A percentile compares a stretch with the other conserved stretches of the same genome.
Conservation (phyloP, 2,797 vertebrate species). For the Manis crassicaudata region DNA sequence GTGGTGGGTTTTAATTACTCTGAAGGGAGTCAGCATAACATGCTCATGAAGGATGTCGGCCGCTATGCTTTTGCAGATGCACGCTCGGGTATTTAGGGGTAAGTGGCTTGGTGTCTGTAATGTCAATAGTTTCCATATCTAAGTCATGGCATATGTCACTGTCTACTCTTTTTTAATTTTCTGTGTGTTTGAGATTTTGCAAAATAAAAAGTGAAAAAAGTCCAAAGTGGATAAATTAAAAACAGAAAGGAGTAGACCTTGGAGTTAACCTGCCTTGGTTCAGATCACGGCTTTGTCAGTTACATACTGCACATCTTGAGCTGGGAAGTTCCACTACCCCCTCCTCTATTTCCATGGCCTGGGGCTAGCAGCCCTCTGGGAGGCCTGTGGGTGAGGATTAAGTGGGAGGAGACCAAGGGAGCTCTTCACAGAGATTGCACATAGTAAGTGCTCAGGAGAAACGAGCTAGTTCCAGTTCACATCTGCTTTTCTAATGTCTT, state of each 20-base stretch:
- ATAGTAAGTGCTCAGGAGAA: background rate
- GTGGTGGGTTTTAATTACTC: background rate
- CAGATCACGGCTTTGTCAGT: background rate
- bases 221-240: background rate
- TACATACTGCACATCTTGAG: background rate
- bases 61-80: background rate
- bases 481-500: slow-evolving; percentile 64
- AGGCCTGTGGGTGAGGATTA: background rate
- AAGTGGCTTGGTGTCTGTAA: background rate
- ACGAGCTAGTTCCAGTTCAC: background rate
- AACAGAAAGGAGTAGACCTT: background rate
- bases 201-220: background rate
- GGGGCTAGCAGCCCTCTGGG: rapidly evolving
- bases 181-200: background rate
- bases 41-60: background rate
- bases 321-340: background rate
- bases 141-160: background rate
- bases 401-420: too few relatives aligned
- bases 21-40: background rate
- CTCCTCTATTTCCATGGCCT: rapidly evolving
- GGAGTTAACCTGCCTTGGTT: background rate
- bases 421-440: background rate
- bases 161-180: background rate
- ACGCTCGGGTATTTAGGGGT: background rate
- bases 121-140: background rate